Evolutionary conservation across 2,888 invertebrate species (phyloP), one percentile per base, ranked within the genome.

Genomic region (Ichneumoninae sp.): DNA sequence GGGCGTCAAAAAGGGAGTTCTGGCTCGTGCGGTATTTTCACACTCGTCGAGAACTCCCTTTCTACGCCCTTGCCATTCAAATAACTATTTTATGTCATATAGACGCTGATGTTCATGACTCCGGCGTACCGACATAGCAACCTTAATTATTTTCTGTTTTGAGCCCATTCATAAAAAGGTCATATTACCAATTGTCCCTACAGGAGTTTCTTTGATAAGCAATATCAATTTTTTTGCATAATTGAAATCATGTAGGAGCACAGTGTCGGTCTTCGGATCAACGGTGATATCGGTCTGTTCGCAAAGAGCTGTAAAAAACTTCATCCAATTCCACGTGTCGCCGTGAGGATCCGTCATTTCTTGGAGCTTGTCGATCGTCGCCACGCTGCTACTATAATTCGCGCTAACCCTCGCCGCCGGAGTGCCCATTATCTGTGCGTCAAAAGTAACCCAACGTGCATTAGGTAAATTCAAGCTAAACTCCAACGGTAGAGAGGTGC

Each of bases 161-260:
- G 1, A 2, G 60, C 4, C 16, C 3, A 40, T 22, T 30, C 30
- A 30, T 30, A 40, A 50, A 4, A 50, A 50, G 16, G 68, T 22
- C 1, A 8, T 54, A 90, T 89, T 92, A 96, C 96, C 96, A 87
- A 96, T 91, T 8, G 95, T 94, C 16, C 95, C 91, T 0, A 95
- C 94, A 13, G 95, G 94, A 3, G 96, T 95, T 7, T 93, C 94
- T 0, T 94, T 92, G 44, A 96, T 91, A 66, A 96, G 91, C 0
- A 94, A 89, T 0, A 95, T 93, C 66, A 96, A 93, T 89, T 95
- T 95, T 91, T 96, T 95, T 86, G 96, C 93, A 91, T 96, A 96
- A 0, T 95, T 95, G 88, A 96, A 92, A 93, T 96, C 96, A 94
- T 96, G 95, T n/a, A 97, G 95, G 83, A 96, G 95, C 80, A 96